Base-by-base conservation (phyloP, 2,797 vertebrate genomes). In the Poliocrania exsul region DNA sequence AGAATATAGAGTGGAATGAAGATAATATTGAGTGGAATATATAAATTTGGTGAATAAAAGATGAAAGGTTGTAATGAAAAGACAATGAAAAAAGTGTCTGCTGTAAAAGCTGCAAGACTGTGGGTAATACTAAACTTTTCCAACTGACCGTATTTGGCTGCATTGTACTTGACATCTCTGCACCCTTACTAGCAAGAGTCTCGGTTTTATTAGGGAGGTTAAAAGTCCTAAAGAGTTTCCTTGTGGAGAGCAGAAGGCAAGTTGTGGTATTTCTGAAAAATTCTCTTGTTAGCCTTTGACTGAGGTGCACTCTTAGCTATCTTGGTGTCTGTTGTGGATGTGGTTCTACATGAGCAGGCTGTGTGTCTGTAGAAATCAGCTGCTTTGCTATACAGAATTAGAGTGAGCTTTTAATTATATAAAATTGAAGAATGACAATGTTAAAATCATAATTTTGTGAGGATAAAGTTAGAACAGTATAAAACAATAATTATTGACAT, bases 41-140 rank as follows among this genome's bases (percentile, higher is more conserved):
- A 86, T 79, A 60, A 56, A 77, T 80, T 61, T 46, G 42, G 53
- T 86, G 71, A 86, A 86, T 80, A 86, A 88, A 80, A 84, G 38
- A 58, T 62, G 37, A 73, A 90, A 93, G 16, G 33, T 66, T 93
- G 18, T 82, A 80, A 81, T 84, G 78, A 82, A 90, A 81, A 90
- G 62, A 71, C 78, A 65, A 5, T 28, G 37, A 72, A 75, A 60
- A 81, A 86, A 69, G 5, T 15, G 37, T 78, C 53, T 78, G 57
- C 67, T 67, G 23, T 80, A 54, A 77, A 93, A 87, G 28, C 51
- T 33, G 16, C 49, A 38, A 65, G 64, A 91, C 50, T 57, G 13
- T 83, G 57, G 37, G 31, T 78, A 78, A 35, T 74, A 20, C 13
- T 86, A 6, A 83, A 49, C 61, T 71, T 94, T 54, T 35, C 33